Base-by-base conservation (phyloP, 23 tunicate genomes). In the Clavelina lepadiformis region DNA sequence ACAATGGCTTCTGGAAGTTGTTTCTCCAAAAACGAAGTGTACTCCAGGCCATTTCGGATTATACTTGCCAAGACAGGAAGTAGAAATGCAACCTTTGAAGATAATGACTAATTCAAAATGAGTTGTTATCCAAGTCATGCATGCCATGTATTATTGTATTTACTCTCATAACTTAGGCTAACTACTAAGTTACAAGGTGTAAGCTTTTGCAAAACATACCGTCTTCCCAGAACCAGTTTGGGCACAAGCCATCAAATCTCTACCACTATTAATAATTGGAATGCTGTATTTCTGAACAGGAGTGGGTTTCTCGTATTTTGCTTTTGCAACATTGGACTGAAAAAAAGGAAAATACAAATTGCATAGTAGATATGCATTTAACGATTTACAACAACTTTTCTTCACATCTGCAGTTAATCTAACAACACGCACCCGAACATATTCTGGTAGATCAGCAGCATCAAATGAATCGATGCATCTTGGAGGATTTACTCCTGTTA, bases 221-320 rank as follows among this genome's bases (percentile, higher is more conserved):
- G 99, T 93, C 55, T 93, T 93, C 28, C 99, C 99, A 28, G 94
- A 85, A 3, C 99, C 99, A 1, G 99, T 93, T 54, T 93, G 99
- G 25, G 99, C 99, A 74, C 99, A 93, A 31, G 99, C 99, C 99
- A 93, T 93, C 26, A 93, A 63, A 74, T 93, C 99, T 45, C 91
- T 34, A 20, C 70, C 75, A 28, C 63, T 45, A 33, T 57, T 65
- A 28, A 93, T 46, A 52, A 79, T 85, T 4, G 94, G 94, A 2
- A 93, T 80, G 38, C 86, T 69, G 81, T 85, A 84, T 46, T 92
- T 92, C 51, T 92, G 98, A 3, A 83, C 86, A 32, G 98, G 98
- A 4, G 98, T 92, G 2, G 91, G 91, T 28, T 57, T 91, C 5
- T 70, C 72, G 47, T 91, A 91, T 18, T 67, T 36, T 6, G 85